Conservation (phyloP, 2,888 invertebrate genomes). For the Tipula helvola region DNA sequence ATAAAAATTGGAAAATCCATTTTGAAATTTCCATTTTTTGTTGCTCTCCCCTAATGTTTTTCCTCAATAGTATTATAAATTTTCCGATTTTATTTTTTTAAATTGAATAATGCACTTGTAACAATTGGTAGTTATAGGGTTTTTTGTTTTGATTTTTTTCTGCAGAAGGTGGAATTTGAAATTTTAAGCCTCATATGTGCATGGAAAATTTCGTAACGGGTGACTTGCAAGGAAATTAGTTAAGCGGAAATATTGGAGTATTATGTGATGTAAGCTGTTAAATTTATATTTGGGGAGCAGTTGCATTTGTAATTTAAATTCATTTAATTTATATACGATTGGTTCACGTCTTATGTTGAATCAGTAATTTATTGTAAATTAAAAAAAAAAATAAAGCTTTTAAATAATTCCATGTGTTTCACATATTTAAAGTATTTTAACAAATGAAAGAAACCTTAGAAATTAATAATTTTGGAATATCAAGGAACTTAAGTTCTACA, state of each 20-base stretch:
- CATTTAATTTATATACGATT: no score
- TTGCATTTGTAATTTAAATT: no score
- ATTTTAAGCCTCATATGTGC: not conserved
- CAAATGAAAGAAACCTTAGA: no score
- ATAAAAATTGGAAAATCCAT: not conserved
- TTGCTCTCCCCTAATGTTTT: not conserved
- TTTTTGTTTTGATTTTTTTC: not conserved
- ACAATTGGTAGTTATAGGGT: not conserved
- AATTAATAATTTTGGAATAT: no score
- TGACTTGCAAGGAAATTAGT: not conserved
- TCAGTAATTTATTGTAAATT: no score
- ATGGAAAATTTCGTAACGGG: not conserved
- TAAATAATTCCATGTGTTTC: no score
- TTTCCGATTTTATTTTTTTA: not conserved
- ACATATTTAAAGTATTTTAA: no score
- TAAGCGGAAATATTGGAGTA: not conserved
- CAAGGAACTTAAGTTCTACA: no score
- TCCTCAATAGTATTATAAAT: not conserved
- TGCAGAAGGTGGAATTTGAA: not conserved
- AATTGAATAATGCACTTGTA: conserved; percentile 4
- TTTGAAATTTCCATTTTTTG: not conserved
- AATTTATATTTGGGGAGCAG: no score
- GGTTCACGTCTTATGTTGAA: no score
- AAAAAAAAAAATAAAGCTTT: no score
- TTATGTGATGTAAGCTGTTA: no score